Conservation (phyloP, 1,140 invertebrate genomes). For the Lysiphlebus fabarum region DNA sequence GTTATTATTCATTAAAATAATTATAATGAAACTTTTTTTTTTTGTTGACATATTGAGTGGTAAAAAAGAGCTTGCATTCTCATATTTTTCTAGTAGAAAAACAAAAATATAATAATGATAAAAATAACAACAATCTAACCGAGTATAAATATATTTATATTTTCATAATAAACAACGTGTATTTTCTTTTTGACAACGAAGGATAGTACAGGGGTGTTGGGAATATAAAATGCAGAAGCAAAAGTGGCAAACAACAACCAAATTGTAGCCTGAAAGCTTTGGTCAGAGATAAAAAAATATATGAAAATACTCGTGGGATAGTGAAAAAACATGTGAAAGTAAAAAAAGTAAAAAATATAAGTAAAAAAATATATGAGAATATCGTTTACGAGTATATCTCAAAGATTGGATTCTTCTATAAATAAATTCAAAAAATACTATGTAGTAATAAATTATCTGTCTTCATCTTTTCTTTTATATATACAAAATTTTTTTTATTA, state of each 20-base stretch:
- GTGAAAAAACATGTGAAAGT: slow-evolving; percentile 5
- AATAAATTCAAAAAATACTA: slow-evolving; percentile 30
- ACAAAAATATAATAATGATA: too few species aligned
- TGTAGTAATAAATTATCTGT: slow-evolving; percentile 38
- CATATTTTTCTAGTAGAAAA: too few species aligned
- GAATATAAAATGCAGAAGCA: slow-evolving; percentile 7
- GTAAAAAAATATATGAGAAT: slow-evolving; percentile 5
- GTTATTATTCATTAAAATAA: too few species aligned
- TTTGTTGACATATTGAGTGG: too few species aligned
- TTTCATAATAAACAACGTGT: slow-evolving; percentile 18
- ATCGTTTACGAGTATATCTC: slow-evolving; percentile 39
- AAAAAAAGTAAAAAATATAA: slow-evolving; percentile 26
- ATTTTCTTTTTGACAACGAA: slow-evolving; percentile 36
- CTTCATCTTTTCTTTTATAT: slow-evolving; percentile 6
- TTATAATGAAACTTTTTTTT: too few species aligned
- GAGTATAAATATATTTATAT: too few species aligned
- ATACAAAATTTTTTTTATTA: too few species aligned
- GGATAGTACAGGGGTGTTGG: slow-evolving; percentile 23
- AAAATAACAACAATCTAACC: too few species aligned
- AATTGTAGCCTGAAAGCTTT: slow-evolving; percentile 1
- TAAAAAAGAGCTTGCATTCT: too few species aligned
- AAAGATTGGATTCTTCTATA: slow-evolving; percentile 43
- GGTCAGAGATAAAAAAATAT: slow-evolving; percentile 2
- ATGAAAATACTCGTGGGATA: slow-evolving; percentile 20
- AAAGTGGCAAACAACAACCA: slow-evolving; percentile 9